Evolutionary conservation across 2,888 invertebrate species (phyloP).

Genomic region (Schizotus pectinicornis): DNA sequence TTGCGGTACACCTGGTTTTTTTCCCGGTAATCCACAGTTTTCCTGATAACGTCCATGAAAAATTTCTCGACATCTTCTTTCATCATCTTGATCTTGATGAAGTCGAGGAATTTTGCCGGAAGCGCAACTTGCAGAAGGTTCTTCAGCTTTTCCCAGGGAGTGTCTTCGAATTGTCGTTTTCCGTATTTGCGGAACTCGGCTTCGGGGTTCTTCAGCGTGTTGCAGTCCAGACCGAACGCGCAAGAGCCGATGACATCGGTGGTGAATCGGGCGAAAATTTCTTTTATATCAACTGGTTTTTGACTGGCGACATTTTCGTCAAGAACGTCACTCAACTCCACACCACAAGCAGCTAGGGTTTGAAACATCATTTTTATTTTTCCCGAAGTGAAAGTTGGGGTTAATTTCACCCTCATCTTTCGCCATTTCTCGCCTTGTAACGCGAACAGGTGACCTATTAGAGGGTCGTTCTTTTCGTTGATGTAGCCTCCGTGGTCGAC

Average conservation of each 20-base stretch:
- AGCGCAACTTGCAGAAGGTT: not conserved
- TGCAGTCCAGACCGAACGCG: constrained; percentile 65
- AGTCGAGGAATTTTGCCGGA: constrained; percentile 1
- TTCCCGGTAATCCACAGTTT: constrained; percentile 58
- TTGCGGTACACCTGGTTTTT: constrained; percentile 58
- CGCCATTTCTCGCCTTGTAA: constrained; percentile 66
- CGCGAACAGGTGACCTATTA: constrained; percentile 64
- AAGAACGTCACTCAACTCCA: constrained; percentile 32
- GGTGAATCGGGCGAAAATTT: constrained; percentile 61
- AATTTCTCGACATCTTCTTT: constrained; percentile 49
- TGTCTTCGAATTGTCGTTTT: constrained; percentile 30
- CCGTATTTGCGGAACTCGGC: constrained; percentile 57
- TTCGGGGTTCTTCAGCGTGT: constrained; percentile 61
- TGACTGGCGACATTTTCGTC: constrained; percentile 5
- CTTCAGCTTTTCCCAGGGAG: not conserved
- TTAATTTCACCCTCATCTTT: constrained; percentile 63
- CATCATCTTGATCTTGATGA: constrained; percentile 7
- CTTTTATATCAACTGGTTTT: constrained; percentile 46
- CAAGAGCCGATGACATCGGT: constrained; percentile 63
- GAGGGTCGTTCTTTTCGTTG: constrained; percentile 63
- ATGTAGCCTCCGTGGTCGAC: constrained; percentile 65
- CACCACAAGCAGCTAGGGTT: constrained; percentile 36
- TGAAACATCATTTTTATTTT: constrained; percentile 52
- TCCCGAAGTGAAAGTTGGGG: not conserved
- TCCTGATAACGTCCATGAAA: constrained; percentile 56